A percentile compares a stretch with the other conserved stretches of the same genome.
Conservation (phyloP, 2,888 invertebrate species). For the Abrostola tripartita region DNA sequence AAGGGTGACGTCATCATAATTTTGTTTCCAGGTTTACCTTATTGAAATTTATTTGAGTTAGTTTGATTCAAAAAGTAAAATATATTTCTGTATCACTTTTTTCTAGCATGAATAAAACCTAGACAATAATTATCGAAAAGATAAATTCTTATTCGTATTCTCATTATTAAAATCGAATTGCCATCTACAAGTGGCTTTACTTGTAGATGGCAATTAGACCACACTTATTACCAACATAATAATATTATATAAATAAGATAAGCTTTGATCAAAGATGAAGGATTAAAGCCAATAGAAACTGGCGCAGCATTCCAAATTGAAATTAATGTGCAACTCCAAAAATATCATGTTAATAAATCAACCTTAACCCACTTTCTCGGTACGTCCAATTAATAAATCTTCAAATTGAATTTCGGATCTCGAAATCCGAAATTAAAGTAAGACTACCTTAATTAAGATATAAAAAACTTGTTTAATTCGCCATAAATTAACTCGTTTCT, state of each 20-base stretch:
- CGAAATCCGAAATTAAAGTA: constrained; percentile 33
- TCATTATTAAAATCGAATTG: too few relatives aligned
- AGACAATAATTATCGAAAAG: too few relatives aligned
- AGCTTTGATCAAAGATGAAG: not conserved
- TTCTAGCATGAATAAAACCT: too few relatives aligned
- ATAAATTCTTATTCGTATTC: too few relatives aligned
- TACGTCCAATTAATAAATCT: constrained; percentile 20
- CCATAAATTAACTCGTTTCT: constrained; percentile 82
- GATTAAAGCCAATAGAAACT: not conserved
- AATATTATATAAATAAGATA: not conserved
- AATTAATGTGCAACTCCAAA: not conserved
- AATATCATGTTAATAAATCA: not conserved
- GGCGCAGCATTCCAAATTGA: not conserved
- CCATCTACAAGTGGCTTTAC: too few relatives aligned
- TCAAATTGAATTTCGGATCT: constrained; percentile 40
- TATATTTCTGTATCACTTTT: too few relatives aligned
- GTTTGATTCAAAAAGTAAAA: too few relatives aligned
- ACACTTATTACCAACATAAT: too few relatives aligned
- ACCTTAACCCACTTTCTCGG: not conserved
- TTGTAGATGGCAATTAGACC: too few relatives aligned
- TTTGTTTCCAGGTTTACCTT: too few relatives aligned
- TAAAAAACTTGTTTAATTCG: constrained; percentile 73
- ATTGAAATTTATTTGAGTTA: too few relatives aligned
- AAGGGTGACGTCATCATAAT: too few relatives aligned
- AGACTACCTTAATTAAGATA: constrained; percentile 70